Percentiles rank a stretch among this genome's conserved stretches.
Evolutionary conservation across 2,888 invertebrate genomes (phyloP).

Genomic region (Amblyjoppa fuscipennis): DNA sequence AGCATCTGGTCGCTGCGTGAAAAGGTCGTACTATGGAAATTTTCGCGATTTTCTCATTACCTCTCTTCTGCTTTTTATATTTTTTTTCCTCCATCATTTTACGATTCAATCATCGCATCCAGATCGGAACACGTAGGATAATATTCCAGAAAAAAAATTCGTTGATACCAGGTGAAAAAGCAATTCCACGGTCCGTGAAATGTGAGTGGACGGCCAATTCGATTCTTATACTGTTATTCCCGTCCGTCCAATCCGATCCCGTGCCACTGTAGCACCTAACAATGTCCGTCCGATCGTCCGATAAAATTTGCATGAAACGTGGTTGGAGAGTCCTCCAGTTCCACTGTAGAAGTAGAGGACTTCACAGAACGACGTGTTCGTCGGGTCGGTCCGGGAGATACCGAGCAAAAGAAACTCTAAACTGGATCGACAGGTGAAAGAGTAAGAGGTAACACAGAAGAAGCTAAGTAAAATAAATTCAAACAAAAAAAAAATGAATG

Average conservation of each 20-base stretch:
- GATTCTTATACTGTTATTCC: conserved; percentile 57
- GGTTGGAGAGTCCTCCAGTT: neutral
- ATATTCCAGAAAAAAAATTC: conserved; percentile 25
- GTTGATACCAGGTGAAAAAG: neutral
- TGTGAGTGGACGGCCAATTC: conserved; percentile 48
- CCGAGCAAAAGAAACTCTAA: conserved; percentile 28
- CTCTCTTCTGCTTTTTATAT: conserved; percentile 28
- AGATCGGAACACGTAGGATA: conserved; percentile 20
- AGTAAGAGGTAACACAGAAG: conserved; percentile 24
- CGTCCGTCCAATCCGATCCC: conserved; percentile 53
- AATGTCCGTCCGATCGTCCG: conserved; percentile 56
- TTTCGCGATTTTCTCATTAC: conserved; percentile 42
- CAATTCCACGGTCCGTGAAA: conserved; percentile 42
- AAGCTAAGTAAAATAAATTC: neutral
- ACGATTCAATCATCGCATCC: conserved; percentile 37
- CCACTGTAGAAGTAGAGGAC: neutral
- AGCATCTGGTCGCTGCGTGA: conserved; percentile 54
- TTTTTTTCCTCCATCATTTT: conserved; percentile 44
- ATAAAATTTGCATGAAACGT: conserved; percentile 66
- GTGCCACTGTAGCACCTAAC: conserved; percentile 37
- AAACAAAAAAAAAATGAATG: conserved; percentile 14
- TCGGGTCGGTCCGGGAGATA: conserved; percentile 22
- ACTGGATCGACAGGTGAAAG: conserved; percentile 57
- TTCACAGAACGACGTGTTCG: neutral
- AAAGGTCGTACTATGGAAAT: conserved; percentile 46